Percentiles rank a stretch among this genome's conserved stretches.
phyloP scores from a whole-genome alignment of 2,113 vertebrate species.

The Corythoichthys haematopterus region DNA sequence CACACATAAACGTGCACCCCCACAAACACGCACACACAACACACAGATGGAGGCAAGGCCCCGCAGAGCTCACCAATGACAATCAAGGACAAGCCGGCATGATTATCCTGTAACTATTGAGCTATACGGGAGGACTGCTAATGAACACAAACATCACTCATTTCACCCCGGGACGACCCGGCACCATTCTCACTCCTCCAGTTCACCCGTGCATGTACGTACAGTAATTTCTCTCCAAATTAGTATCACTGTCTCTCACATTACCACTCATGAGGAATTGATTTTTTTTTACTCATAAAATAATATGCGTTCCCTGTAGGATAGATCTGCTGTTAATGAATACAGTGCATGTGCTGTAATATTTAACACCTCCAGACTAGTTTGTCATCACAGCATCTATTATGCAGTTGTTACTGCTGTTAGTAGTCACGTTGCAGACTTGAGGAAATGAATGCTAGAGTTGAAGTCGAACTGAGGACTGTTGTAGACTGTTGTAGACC shows the following conservation, averaged over 20 bases:
- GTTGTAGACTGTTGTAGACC: slow-evolving; percentile 8
- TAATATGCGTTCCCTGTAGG: neutral
- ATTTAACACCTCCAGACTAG: neutral
- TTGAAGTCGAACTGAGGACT: slow-evolving; percentile 9
- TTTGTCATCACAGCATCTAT: slow-evolving; percentile 12
- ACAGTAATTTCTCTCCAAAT: neutral
- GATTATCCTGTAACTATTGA: slow-evolving; percentile 38
- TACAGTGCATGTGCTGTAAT: neutral
- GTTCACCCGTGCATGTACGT: neutral
- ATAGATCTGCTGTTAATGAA: neutral
- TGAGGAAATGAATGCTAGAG: slow-evolving; percentile 4
- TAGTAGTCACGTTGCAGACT: slow-evolving; percentile 5
- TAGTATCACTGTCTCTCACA: neutral
- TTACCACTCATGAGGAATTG: neutral
- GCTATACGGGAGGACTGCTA: slow-evolving; percentile 41
- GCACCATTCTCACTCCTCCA: neutral
- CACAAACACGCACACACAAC: slow-evolving; percentile 11
- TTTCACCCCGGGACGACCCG: neutral
- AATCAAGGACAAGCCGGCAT: slow-evolving; percentile 50
- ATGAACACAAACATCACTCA: slow-evolving; percentile 41
- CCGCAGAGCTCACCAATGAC: slow-evolving; percentile 42
- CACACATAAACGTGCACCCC: neutral
- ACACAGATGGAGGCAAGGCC: slow-evolving; percentile 19
- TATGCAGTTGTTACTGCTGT: slow-evolving; percentile 18
- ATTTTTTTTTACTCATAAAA: slow-evolving; percentile 3